Evolutionary conservation across 2,888 invertebrate genomes (phyloP).

Genomic region (Steromphala cineraria): DNA sequence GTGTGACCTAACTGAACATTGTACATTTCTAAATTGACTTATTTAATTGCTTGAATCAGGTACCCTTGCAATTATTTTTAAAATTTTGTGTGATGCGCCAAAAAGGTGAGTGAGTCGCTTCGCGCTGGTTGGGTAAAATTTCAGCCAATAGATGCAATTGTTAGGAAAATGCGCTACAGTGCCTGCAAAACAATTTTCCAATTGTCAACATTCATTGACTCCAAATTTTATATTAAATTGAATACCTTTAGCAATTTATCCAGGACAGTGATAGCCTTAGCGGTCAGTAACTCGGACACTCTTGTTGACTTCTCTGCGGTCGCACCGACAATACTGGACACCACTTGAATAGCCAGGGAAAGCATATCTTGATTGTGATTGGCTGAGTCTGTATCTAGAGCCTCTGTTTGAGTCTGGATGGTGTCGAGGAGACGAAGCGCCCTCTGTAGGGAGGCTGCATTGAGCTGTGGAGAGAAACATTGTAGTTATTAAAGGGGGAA

Average conservation of each 20-base stretch:
- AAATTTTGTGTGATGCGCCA: too few relatives aligned
- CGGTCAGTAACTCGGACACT: conserved; percentile 27
- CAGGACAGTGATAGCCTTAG: conserved; percentile 37
- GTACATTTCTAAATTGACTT: too few relatives aligned
- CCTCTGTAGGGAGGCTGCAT: conserved; percentile 36
- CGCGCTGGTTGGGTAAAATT: too few relatives aligned
- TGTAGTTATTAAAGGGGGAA: too few relatives aligned
- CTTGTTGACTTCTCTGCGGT: conserved; percentile 28
- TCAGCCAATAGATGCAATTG: too few relatives aligned
- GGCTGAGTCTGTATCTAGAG: conserved; percentile 35
- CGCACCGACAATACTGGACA: conserved; percentile 59
- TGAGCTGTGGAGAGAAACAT: conserved; percentile 47
- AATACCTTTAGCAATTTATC: conserved; percentile 48
- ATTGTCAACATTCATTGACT: background rate
- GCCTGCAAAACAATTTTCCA: too few relatives aligned
- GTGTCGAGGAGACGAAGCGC: conserved; percentile 45
- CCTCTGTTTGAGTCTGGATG: conserved; percentile 32
- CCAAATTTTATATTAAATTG: conserved; percentile 12
- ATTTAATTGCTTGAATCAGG: too few relatives aligned
- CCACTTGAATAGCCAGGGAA: conserved; percentile 45
- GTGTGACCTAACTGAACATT: too few relatives aligned
- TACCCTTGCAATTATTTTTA: too few relatives aligned
- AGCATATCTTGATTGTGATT: conserved; percentile 46
- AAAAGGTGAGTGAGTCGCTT: too few relatives aligned
- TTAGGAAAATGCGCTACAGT: too few relatives aligned